Evolutionary conservation across 2,888 invertebrate genomes (phyloP).

Genomic region (Habrosyne pyritoides): DNA sequence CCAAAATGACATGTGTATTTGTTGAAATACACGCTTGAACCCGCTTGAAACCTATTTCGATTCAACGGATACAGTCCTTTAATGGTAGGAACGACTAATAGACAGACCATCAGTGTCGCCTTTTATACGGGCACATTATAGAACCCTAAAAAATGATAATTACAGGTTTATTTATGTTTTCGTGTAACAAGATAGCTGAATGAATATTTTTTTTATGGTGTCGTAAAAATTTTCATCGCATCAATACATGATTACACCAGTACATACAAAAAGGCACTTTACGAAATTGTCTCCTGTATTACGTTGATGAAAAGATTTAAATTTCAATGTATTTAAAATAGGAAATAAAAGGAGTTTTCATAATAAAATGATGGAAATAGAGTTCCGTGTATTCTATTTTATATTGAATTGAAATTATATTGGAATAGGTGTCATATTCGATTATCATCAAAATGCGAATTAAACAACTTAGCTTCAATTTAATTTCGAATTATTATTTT

Average conservation of each 20-base stretch:
- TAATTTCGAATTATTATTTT: too few species aligned
- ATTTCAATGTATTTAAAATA: background rate
- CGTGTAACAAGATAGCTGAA: background rate
- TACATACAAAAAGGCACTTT: constrained; percentile 24
- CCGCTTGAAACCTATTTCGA: too few species aligned
- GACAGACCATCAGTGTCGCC: too few species aligned
- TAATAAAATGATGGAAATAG: background rate
- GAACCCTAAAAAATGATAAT: background rate
- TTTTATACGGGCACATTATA: too few species aligned
- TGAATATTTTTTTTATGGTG: constrained; percentile 34
- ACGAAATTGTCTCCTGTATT: constrained; percentile 18
- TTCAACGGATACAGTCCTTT: too few species aligned
- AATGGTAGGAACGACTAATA: too few species aligned
- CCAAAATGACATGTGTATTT: too few species aligned
- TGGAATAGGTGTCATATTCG: too few species aligned
- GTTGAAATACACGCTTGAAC: too few species aligned
- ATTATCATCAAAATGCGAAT: background rate
- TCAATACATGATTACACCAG: constrained; percentile 30
- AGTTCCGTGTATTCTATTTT: too few species aligned
- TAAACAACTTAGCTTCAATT: background rate
- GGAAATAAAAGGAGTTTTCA: background rate
- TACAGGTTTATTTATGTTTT: background rate
- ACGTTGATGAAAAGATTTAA: background rate
- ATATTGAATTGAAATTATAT: too few species aligned
- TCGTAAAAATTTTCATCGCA: constrained; percentile 43